phyloP scores from a whole-genome alignment of 2,113 vertebrate species.

The Pachypanchax playfairii region DNA sequence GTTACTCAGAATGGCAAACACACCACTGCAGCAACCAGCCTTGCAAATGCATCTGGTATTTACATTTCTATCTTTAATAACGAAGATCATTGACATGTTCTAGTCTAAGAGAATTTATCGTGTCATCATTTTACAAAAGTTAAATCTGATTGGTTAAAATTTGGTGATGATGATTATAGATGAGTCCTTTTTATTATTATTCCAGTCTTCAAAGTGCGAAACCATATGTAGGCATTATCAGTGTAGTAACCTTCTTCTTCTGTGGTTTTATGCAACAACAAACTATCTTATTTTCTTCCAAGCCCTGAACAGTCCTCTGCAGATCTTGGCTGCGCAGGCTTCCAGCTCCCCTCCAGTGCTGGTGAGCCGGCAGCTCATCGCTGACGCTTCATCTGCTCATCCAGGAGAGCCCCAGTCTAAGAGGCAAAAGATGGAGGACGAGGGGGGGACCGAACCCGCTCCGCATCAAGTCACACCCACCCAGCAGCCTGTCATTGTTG shows the following conservation, averaged over 20 bases:
- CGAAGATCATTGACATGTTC: too few species aligned
- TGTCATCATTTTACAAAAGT: too few species aligned
- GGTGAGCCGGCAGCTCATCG: conserved; percentile 82
- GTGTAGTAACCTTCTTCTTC: not conserved
- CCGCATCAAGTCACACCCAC: conserved; percentile 53
- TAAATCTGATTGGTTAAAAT: not conserved
- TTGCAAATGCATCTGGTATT: conserved; percentile 84
- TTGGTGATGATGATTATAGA: too few species aligned
- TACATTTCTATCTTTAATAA: not conserved
- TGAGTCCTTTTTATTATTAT: too few species aligned
- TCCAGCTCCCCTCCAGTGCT: conserved; percentile 92
- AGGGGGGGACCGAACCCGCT: conserved; percentile 61
- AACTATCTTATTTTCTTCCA: not conserved
- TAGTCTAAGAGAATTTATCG: too few species aligned
- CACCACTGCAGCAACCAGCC: conserved; percentile 74
- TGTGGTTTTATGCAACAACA: not conserved
- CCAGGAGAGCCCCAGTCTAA: conserved; percentile 86
- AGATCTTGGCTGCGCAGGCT: conserved; percentile 95
- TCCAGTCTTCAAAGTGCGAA: too few species aligned
- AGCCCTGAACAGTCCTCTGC: conserved; percentile 92
- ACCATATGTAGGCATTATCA: too few species aligned
- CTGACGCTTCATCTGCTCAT: conserved; percentile 73
- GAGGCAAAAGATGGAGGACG: conserved; percentile 86
- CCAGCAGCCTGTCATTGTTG: conserved; percentile 86
- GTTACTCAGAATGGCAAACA: conserved; percentile 96